phyloP scores from a whole-genome alignment of 2,113 vertebrate genomes.

The Pedionomus torquatus region DNA sequence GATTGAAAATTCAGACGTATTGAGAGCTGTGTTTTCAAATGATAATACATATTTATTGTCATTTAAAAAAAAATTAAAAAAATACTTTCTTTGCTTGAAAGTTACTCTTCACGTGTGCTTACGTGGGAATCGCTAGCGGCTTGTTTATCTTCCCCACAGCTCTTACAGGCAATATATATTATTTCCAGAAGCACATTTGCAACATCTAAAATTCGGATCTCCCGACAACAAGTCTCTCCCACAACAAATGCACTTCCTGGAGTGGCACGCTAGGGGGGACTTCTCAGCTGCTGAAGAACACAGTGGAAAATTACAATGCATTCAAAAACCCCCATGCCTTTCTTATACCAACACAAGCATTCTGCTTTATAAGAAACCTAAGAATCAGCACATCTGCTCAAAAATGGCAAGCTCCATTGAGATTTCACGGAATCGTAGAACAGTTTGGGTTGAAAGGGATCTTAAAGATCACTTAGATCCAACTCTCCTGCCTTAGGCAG shows the following conservation, averaged over 20 bases:
- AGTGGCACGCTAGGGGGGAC: slow-evolving; percentile 49
- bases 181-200: background rate
- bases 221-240: background rate
- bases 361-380: background rate
- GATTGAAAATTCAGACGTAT: background rate
- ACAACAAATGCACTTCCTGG: slow-evolving; percentile 39
- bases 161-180: background rate
- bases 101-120: background rate
- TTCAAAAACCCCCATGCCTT: background rate
- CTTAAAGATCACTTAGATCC: too few species aligned
- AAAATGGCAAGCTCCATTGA: background rate
- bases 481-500: too few species aligned
- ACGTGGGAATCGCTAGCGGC: background rate
- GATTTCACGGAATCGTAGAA: too few species aligned
- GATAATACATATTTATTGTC: background rate
- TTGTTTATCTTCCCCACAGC: background rate
- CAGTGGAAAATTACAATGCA: slow-evolving; percentile 43
- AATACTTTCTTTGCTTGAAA: background rate
- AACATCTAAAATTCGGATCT: background rate
- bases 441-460: too few species aligned
- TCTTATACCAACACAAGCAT: background rate
- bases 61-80: background rate
- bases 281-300: slow-evolving; percentile 2
- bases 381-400: background rate
- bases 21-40: background rate